Evolutionary conservation across 2,888 invertebrate genomes (phyloP).

Genomic region (Dryobota labecula): DNA sequence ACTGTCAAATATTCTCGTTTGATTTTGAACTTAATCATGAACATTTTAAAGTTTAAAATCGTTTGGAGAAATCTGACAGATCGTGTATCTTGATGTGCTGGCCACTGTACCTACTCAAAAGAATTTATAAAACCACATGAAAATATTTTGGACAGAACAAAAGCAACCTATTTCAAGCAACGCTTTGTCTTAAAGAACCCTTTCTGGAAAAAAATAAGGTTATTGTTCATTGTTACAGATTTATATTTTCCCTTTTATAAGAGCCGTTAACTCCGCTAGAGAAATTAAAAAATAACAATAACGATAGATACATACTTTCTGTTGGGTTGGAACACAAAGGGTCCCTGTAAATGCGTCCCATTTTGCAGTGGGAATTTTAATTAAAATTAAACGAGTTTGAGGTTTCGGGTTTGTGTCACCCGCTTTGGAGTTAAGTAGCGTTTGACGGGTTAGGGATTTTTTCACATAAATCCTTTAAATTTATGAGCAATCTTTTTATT

Average conservation of each 20-base stretch:
- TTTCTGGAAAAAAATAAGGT: constrained; percentile 66
- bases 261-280: constrained; percentile 64
- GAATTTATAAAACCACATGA: constrained; percentile 30
- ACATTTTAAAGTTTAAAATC: no score
- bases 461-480: constrained; percentile 35
- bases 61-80: no score
- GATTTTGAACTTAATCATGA: no score
- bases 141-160: constrained; percentile 53
- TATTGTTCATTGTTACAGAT: constrained; percentile 67
- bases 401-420: constrained; percentile 67
- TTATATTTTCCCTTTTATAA: constrained; percentile 66
- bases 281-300: constrained; percentile 74
- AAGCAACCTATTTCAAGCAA: constrained; percentile 50
- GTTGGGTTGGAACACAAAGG: constrained; percentile 69
- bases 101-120: background rate
- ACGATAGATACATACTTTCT: constrained; percentile 65
- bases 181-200: constrained; percentile 62
- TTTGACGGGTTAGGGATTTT: constrained; percentile 56
- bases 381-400: constrained; percentile 71
- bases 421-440: constrained; percentile 56
- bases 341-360: constrained; percentile 68
- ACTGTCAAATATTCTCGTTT: no score
- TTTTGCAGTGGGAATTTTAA: constrained; percentile 71
- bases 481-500: constrained; percentile 32
- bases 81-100: no score